These are phyloP conservation scores for Nebria salina DNA, from an alignment of 2,888 invertebrate genomes.

Conservation along the genomic window DNA sequence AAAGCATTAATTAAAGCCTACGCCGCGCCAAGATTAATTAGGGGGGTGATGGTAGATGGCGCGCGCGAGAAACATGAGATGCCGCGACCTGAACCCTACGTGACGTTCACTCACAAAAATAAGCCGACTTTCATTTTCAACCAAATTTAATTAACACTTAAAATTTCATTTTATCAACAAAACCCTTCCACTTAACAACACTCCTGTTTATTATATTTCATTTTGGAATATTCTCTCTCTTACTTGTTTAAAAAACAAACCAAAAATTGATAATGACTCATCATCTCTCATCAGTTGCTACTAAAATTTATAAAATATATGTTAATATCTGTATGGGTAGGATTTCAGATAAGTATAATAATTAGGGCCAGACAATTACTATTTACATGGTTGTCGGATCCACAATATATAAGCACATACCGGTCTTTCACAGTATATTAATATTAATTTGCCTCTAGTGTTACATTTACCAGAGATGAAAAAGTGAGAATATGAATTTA, in stretches of 20 bases:
- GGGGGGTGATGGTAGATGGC: not conserved
- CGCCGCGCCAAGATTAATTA: slow-evolving; percentile 35
- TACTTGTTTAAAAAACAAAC: no score
- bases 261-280: no score
- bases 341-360: not conserved
- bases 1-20: slow-evolving; percentile 42
- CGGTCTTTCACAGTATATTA: not conserved
- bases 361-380: slow-evolving; percentile 27
- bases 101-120: not conserved
- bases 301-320: no score
- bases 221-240: no score
- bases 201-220: no score
- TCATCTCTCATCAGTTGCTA: no score
- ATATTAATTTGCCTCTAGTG: not conserved
- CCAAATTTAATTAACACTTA: not conserved
- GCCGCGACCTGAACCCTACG: slow-evolving; percentile 10
- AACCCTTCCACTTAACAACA: not conserved
- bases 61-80: slow-evolving; percentile 18
- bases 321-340: no score
- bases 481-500: not conserved
- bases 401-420: not conserved
- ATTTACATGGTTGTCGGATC: slow-evolving; percentile 23
- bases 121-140: not conserved
- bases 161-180: not conserved
- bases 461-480: not conserved